Conservation (phyloP, 2,888 invertebrate genomes). For the Keiferia lycopersicella region DNA sequence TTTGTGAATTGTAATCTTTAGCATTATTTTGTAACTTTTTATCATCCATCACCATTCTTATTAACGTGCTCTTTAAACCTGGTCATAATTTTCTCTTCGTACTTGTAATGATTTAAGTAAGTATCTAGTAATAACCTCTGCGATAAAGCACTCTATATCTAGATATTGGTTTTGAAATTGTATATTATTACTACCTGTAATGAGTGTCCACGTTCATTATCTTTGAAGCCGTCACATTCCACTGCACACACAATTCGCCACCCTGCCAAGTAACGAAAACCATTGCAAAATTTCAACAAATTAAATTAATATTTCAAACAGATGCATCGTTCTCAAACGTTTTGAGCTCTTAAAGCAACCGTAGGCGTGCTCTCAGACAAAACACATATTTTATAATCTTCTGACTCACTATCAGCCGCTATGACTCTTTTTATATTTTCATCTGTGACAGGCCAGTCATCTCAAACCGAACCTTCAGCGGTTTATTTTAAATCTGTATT, state of each 20-base stretch:
- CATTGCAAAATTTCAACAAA: slow-evolving; percentile 5
- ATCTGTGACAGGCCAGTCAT: slow-evolving; percentile 4
- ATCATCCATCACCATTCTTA: not conserved
- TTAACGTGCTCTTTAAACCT: not conserved
- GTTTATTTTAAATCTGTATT: slow-evolving; percentile 29
- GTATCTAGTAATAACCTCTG: too few relatives aligned
- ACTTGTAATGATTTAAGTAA: too few relatives aligned
- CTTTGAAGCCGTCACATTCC: slow-evolving; percentile 11
- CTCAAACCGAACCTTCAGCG: slow-evolving; percentile 26
- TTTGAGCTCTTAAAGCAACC: slow-evolving; percentile 18
- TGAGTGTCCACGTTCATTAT: not conserved
- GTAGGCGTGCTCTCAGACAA: slow-evolving; percentile 51
- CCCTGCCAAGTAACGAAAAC: slow-evolving; percentile 1
- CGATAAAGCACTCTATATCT: not conserved
- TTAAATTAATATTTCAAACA: slow-evolving; percentile 23
- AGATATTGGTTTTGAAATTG: not conserved
- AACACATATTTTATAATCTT: slow-evolving; percentile 54
- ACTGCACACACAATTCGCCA: not conserved
- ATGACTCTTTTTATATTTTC: slow-evolving; percentile 25
- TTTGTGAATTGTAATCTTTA: not conserved
- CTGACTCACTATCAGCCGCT: slow-evolving; percentile 40
- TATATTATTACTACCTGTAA: not conserved
- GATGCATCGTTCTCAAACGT: slow-evolving; percentile 19
- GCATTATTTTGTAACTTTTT: not conserved
- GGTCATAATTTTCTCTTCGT: not conserved